Evolutionary conservation across 2,113 vertebrate genomes (phyloP), one percentile per base, ranked within the genome.

Genomic region (Leucopternis melanops): DNA sequence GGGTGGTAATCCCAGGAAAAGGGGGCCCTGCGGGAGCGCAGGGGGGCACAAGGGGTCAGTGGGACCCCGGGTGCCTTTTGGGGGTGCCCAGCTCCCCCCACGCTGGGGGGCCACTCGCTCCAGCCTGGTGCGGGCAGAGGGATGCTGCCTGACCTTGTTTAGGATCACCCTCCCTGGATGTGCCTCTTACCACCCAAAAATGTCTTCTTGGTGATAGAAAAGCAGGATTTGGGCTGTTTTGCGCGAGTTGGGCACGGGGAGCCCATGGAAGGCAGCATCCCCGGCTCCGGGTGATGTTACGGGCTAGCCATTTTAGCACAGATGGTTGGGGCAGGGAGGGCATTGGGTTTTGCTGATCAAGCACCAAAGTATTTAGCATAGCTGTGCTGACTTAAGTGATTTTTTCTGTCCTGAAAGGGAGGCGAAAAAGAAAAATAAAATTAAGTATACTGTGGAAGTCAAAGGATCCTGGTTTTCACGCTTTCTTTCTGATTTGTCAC

Each of bases 71-170:
- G 66, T 0, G 13, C 14, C 5, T 54, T 69, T 62, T 80, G 11
- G 59, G 47, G 81, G 66, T 17, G 57, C 40, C 11, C 3, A 1
- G 38, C 31, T 19, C 21, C 36, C 62, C 54, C 13, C 26, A 5
- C 1, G 1, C 74, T 26, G 21, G 1, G 3, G 20, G n/a, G 23
- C 40, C 10, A 0, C 16, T 61, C 11, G 0, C 29, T 40, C 7
- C 92, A 62, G 59, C 26, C 10, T 9, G 63, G 8, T 2, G 8
- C 3, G 58, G 54, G 72, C 65, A 66, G 31, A 42, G 50, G 13
- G 52, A 36, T 8, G 2, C 45, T 44, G 47, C 32, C 73, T 65
- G 49, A 3, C 3, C 6, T 5, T 13, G 1, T 23, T 45, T 2
- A 17, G 72, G 23, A 38, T 58, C 11, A 22, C 31, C 17, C 16